Conservation (phyloP, 2,888 invertebrate genomes). For the Lasioglossum pauxillum region DNA sequence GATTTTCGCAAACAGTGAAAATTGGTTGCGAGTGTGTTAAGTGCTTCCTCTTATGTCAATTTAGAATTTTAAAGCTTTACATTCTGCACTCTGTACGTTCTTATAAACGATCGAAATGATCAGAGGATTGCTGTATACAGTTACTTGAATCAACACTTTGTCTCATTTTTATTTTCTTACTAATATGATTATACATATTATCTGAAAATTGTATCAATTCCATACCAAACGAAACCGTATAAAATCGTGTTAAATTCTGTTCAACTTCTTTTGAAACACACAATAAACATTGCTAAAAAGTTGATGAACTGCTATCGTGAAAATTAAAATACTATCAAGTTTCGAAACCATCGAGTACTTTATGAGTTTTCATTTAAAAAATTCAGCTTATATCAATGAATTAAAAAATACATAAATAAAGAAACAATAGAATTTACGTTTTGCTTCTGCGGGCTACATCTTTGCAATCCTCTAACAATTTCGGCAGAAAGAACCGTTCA, state of each 20-base stretch:
- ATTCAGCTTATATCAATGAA: neutral
- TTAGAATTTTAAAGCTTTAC: constrained; percentile 1
- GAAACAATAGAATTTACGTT: neutral
- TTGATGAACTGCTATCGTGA: neutral
- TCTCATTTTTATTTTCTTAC: neutral
- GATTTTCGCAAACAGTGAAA: neutral
- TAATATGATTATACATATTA: neutral
- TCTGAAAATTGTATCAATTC: neutral
- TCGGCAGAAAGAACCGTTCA: neutral
- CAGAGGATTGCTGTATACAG: neutral
- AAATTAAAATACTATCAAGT: neutral
- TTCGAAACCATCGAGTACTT: neutral
- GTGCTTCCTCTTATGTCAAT: neutral
- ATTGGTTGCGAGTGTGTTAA: neutral
- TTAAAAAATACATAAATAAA: neutral
- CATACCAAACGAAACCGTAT: neutral
- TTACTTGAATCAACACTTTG: neutral
- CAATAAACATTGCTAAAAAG: neutral
- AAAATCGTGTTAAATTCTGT: neutral
- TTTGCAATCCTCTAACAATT: constrained; percentile 6
- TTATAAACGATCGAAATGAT: neutral
- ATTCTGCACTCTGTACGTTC: neutral
- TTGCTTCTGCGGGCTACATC: neutral
- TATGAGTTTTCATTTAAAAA: neutral
- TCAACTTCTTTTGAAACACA: neutral